phyloP scores from a whole-genome alignment of 2,888 invertebrate genomes.

The Argyresthia albistria region DNA sequence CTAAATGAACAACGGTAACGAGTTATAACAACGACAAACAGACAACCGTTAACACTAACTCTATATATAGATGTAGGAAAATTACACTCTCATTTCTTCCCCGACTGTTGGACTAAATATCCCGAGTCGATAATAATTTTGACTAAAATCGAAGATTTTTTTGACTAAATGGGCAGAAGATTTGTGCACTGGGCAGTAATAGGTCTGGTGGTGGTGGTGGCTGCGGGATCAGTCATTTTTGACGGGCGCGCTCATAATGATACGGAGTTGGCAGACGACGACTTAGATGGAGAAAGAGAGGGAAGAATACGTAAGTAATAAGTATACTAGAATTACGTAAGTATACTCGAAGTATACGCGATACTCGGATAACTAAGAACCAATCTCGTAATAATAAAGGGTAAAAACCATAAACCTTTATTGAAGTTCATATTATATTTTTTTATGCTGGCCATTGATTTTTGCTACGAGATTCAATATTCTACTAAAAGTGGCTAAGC shows the following conservation, averaged over 20 bases:
- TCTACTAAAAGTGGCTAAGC: no score
- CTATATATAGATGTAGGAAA: constrained; percentile 44
- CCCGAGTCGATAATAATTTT: neutral
- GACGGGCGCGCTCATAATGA: constrained; percentile 18
- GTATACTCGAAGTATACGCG: no score
- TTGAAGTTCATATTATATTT: no score
- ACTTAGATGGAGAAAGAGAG: constrained; percentile 23
- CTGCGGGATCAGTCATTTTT: constrained; percentile 31
- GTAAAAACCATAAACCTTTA: no score
- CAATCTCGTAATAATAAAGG: no score
- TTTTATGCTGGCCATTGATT: no score
- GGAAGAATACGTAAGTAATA: constrained; percentile 51
- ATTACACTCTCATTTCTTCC: constrained; percentile 34
- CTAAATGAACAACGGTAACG: constrained; percentile 56
- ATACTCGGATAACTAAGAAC: no score
- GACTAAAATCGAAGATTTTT: constrained; percentile 25
- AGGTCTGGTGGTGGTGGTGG: constrained; percentile 23
- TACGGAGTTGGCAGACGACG: constrained; percentile 15
- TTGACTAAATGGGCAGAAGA: constrained; percentile 16
- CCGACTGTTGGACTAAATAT: constrained; percentile 11
- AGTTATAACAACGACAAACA: constrained; percentile 51
- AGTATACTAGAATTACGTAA: no score
- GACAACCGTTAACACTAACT: constrained; percentile 51
- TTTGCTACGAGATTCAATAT: no score
- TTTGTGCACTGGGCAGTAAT: constrained; percentile 14